phyloP scores from a whole-genome alignment of 2,888 invertebrate genomes.

The Drosophila kambysellisi region DNA sequence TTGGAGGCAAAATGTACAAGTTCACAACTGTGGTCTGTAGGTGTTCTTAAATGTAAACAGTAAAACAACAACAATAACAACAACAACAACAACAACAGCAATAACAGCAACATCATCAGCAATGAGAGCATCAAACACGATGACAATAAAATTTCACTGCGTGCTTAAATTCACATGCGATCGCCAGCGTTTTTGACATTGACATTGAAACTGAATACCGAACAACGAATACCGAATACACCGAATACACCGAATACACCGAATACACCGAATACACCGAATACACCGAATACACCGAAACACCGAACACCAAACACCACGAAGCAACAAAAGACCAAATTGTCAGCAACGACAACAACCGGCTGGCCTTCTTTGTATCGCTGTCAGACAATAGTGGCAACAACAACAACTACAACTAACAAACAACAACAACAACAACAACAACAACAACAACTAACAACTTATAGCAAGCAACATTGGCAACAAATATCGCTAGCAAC shows the following conservation, averaged over 20 bases:
- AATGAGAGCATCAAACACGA: background rate
- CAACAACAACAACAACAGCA: slow-evolving; percentile 18
- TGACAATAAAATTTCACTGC: slow-evolving; percentile 51
- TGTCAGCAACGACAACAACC: slow-evolving; percentile 51
- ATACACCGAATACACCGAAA: no score
- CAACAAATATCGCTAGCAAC: slow-evolving; percentile 14
- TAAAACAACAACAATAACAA: slow-evolving; percentile 22
- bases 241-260: slow-evolving; percentile 3
- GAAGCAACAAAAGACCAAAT: slow-evolving; percentile 2
- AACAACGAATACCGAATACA: slow-evolving; percentile 22
- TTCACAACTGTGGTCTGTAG: background rate
- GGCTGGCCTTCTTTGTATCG: slow-evolving; percentile 69
- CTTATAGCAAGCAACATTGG: slow-evolving; percentile 8
- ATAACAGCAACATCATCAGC: slow-evolving; percentile 8
- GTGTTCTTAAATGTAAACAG: slow-evolving; percentile 40
- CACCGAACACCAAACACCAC: slow-evolving; percentile 39
- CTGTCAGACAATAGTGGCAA: slow-evolving; percentile 36
- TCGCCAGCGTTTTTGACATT: slow-evolving; percentile 72
- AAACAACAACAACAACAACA: slow-evolving; percentile 1
- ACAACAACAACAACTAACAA: slow-evolving; percentile 2
- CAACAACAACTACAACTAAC: background rate
- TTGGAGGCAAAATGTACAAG: background rate
- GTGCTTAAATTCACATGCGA: slow-evolving; percentile 67
- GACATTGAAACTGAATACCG: slow-evolving; percentile 69
- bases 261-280: slow-evolving; percentile 9